Base-by-base conservation (phyloP, 1,140 invertebrate species). In the Aporrectodea caliginosa region DNA sequence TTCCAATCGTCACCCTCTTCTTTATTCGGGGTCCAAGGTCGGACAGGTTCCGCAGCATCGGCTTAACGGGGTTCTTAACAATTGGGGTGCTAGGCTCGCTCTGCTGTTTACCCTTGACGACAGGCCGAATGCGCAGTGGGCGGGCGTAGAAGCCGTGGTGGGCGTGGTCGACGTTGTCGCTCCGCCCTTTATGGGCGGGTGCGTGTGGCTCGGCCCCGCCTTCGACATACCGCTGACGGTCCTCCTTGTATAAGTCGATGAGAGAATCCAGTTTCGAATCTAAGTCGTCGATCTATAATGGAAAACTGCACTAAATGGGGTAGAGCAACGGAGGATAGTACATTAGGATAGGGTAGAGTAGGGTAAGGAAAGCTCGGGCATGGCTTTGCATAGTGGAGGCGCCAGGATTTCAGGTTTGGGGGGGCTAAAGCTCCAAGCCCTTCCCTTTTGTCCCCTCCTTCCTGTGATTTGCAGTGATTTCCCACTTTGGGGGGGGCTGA, bases 241-340 rank as follows among this genome's bases (percentile, higher is more conserved):
- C 95, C 88, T 96, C 94, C 90, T 95, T 92, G 87, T 96, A 96
- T 89, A 97, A 91, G 86, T 97, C 95, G 85, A 97, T 92, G 84
- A 98, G 91, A 88, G 95, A 92, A 89, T 97, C 95, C 85, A 98
- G 90, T 90, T 97, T 97, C 84, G 91, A 92, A 90, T 97, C 95
- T 31, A 88, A 95, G 87, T 96, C 94, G 86, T 96, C 94, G 84
- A 96, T 94, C 94, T 96, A 86, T 30, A n/a, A n/a, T n/a, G n/a
- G n/a, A n/a, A n/a, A n/a, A n/a, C n/a, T n/a, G n/a, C n/a, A n/a
- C n/a, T n/a, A n/a, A n/a, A n/a, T n/a, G n/a, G n/a, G n/a, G n/a
- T n/a, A n/a, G n/a, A n/a, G n/a, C n/a, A n/a, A n/a, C n/a, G n/a
- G n/a, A n/a, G n/a, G n/a, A n/a, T n/a, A n/a, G n/a, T n/a, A n/a